Evolutionary conservation across 2,113 vertebrate species (phyloP).

Genomic region (Dromiciops gliroides): DNA sequence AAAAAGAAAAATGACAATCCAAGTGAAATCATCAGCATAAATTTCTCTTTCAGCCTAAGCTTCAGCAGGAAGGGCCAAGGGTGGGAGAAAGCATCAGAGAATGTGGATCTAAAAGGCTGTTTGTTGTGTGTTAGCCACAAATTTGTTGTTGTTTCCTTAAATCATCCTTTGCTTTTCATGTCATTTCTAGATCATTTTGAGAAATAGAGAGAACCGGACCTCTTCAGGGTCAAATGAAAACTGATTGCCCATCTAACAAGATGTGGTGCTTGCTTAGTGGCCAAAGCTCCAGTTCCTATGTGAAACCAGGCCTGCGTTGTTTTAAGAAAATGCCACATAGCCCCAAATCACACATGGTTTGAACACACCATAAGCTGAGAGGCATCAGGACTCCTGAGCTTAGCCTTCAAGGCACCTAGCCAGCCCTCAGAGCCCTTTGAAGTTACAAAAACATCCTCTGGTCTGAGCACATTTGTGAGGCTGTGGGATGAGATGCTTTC

Average conservation of each 20-base stretch:
- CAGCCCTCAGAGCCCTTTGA: conserved; percentile 80
- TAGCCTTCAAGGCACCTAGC: conserved; percentile 80
- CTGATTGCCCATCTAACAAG: background rate
- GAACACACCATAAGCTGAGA: conserved; percentile 77
- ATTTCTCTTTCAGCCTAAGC: background rate
- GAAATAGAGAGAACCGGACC: conserved; percentile 6
- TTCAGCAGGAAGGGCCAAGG: background rate
- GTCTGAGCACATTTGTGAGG: conserved; percentile 80
- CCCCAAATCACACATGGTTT: conserved; percentile 80
- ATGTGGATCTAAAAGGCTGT: background rate
- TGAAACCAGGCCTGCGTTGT: background rate
- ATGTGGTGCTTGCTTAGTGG: background rate
- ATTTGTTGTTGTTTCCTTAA: conserved; percentile 44
- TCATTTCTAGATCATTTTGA: conserved; percentile 69
- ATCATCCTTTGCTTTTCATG: conserved; percentile 72
- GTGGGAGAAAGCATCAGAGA: background rate
- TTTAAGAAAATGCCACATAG: conserved; percentile 67
- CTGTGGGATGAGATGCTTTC: conserved; percentile 80
- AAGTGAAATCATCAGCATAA: background rate
- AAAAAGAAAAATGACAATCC: background rate
- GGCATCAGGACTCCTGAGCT: conserved; percentile 73
- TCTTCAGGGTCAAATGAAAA: conserved; percentile 68
- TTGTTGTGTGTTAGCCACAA: background rate
- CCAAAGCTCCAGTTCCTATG: background rate
- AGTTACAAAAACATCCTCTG: conserved; percentile 85